phyloP scores from a whole-genome alignment of 2,113 vertebrate genomes.

The Tragulus kanchil region DNA sequence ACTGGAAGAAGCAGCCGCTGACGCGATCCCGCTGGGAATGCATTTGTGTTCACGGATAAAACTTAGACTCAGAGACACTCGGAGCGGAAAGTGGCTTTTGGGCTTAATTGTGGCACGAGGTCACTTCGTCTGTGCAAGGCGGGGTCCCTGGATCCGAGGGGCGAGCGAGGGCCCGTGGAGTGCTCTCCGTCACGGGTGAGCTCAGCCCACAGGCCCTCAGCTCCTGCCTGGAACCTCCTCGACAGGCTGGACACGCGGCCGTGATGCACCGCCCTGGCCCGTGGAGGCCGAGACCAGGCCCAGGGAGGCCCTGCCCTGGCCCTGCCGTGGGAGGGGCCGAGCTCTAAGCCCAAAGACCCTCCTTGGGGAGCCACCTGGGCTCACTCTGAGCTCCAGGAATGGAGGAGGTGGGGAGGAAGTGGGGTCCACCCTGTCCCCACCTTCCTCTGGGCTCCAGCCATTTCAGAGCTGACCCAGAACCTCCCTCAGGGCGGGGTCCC shows the following conservation, averaged over 20 bases:
- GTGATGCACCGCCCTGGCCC: rapidly evolving
- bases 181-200: rapidly evolving
- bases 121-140: rapidly evolving
- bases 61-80: background rate
- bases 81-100: background rate
- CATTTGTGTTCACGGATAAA: background rate
- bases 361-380: rapidly evolving
- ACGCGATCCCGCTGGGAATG: too few species aligned
- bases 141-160: rapidly evolving
- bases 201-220: rapidly evolving
- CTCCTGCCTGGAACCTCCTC: background rate
- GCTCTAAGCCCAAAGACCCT: rapidly evolving
- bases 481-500: background rate
- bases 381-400: background rate
- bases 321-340: background rate
- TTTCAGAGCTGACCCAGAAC: rapidly evolving
- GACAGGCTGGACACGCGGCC: rapidly evolving
- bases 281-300: background rate
- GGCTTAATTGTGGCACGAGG: rapidly evolving
- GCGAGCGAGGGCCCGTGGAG: background rate
- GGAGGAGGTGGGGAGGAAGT: rapidly evolving
- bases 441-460: background rate
- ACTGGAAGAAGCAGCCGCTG: background rate
- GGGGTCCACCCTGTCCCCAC: too few species aligned
- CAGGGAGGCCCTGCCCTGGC: rapidly evolving